Evolutionary conservation across 2,888 invertebrate species (phyloP).

Genomic region (Drosophila recens): DNA sequence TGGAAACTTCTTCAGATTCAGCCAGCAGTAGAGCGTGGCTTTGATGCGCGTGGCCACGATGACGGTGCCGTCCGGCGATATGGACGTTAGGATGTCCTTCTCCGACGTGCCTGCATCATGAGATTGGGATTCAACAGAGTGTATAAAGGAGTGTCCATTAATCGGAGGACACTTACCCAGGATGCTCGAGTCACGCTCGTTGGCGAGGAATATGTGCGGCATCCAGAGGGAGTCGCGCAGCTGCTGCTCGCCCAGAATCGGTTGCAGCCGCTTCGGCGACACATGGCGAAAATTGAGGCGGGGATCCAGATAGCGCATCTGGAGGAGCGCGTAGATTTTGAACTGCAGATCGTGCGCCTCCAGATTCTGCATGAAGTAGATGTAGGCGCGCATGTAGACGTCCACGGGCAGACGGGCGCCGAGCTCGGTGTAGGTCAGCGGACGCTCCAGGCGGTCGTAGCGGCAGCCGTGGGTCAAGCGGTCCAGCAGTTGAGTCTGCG

Average conservation of each 20-base stretch:
- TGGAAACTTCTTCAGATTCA: conserved; percentile 94
- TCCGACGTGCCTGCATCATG: conserved; percentile 88
- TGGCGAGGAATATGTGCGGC: conserved; percentile 92
- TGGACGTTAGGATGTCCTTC: conserved; percentile 91
- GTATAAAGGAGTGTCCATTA: not conserved
- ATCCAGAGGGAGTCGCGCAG: conserved; percentile 92
- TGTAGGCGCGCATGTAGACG: conserved; percentile 91
- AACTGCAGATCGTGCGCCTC: conserved; percentile 94
- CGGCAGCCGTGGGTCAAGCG: conserved; percentile 91
- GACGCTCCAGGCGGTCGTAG: conserved; percentile 91
- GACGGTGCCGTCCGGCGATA: conserved; percentile 92
- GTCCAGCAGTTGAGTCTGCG: conserved; percentile 90
- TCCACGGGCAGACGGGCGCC: conserved; percentile 88
- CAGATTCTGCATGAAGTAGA: conserved; percentile 93
- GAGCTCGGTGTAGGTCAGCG: conserved; percentile 84
- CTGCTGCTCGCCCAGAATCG: conserved; percentile 90
- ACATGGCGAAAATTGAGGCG: conserved; percentile 89
- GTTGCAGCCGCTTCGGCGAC: conserved; percentile 88
- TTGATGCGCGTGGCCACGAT: conserved; percentile 92
- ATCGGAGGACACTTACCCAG: conserved; percentile 85
- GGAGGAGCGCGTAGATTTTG: conserved; percentile 92
- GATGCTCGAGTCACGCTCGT: conserved; percentile 91
- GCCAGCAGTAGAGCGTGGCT: conserved; percentile 93
- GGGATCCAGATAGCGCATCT: conserved; percentile 91
- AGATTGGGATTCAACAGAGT: not conserved